Evolutionary conservation across 1,140 invertebrate genomes (phyloP).

Genomic region (Bombyx mandarina): DNA sequence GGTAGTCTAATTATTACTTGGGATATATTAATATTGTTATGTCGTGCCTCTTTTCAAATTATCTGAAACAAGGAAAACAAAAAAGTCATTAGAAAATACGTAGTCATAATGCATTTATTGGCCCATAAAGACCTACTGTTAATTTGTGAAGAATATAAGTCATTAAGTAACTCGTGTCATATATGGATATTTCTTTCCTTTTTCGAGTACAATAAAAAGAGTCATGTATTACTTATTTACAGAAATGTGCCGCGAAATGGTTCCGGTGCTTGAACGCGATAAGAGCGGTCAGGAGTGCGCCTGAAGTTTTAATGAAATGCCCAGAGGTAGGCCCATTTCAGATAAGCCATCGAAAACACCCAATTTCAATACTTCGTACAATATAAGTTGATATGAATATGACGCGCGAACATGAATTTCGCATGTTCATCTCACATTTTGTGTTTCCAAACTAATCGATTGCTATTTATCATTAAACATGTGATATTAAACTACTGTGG

Average conservation of each 20-base stretch:
- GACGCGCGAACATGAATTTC: too few species aligned
- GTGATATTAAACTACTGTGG: too few species aligned
- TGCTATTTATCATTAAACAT: too few species aligned
- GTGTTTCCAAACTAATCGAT: too few species aligned
- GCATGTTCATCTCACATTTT: too few species aligned
- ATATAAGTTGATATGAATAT: neutral
- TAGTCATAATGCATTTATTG: too few species aligned
- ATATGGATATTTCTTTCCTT: too few species aligned
- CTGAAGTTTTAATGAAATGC: constrained; percentile 42
- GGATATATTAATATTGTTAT: constrained; percentile 4
- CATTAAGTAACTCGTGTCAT: neutral
- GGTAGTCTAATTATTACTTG: constrained; percentile 17
- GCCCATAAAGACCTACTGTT: too few species aligned
- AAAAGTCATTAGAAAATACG: neutral
- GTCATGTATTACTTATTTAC: neutral
- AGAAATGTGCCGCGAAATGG: constrained; percentile 22
- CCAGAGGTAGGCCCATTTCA: constrained; percentile 23
- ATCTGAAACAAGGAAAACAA: constrained; percentile 40
- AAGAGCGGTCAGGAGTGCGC: constrained; percentile 13
- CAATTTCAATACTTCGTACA: constrained; percentile 22
- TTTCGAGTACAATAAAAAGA: too few species aligned
- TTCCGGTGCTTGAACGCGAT: constrained; percentile 31
- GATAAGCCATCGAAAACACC: constrained; percentile 39
- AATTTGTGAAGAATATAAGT: neutral
- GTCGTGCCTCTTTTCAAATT: constrained; percentile 17